Conservation (phyloP, 53 echinoderm and acorn worm species). For the Echinometra lucunter region DNA sequence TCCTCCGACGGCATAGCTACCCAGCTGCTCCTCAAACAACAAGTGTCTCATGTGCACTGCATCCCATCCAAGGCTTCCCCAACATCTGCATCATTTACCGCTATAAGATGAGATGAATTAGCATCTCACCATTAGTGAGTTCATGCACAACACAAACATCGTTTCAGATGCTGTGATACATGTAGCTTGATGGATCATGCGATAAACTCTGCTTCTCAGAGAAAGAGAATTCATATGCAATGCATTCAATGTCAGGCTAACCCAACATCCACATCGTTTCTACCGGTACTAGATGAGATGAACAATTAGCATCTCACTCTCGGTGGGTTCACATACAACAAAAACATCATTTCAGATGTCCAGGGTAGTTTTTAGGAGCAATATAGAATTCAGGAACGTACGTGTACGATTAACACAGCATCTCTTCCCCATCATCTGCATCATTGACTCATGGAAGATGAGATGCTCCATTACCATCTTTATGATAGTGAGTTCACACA, state of each 20-base stretch:
- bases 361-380: neutral
- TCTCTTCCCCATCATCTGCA: too few species aligned
- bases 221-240: neutral
- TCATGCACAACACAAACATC: neutral
- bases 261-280: neutral
- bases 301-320: neutral
- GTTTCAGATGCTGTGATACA: neutral
- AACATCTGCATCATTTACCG: neutral
- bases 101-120: neutral
- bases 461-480: neutral
- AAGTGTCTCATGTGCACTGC: neutral
- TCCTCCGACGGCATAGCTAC: slow-evolving; percentile 31
- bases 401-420: neutral
- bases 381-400: too few species aligned
- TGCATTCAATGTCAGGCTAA: neutral
- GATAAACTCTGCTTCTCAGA: neutral
- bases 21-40: slow-evolving; percentile 31
- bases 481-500: neutral
- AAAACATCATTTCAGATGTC: neutral
- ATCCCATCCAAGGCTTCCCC: neutral
- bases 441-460: neutral
- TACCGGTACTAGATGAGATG: neutral
- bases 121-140: neutral
- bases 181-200: neutral
- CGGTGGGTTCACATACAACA: neutral